Evolutionary conservation across 2,888 invertebrate genomes (phyloP).

Genomic region (Lymantria dispar): DNA sequence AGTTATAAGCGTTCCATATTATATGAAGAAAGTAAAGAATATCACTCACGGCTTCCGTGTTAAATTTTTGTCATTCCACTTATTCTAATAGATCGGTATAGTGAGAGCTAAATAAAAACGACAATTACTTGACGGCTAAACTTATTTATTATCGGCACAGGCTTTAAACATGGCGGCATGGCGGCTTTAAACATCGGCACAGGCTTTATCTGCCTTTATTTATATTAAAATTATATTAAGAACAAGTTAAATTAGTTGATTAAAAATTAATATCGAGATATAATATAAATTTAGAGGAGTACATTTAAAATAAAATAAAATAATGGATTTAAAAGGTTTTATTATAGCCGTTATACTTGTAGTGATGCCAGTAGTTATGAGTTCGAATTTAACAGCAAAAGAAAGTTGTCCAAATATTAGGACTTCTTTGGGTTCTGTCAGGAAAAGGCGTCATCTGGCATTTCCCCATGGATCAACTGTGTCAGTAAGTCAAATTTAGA

Average conservation of each 20-base stretch:
- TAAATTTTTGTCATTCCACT: background rate
- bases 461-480: constrained; percentile 43
- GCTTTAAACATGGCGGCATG: background rate
- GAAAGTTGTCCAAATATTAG: constrained; percentile 43
- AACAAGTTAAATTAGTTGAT: background rate
- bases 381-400: constrained; percentile 8
- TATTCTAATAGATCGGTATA: background rate
- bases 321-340: constrained; percentile 5
- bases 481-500: constrained; percentile 32
- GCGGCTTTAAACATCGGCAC: too few species aligned
- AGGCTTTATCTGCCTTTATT: background rate
- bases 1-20: constrained; percentile 1
- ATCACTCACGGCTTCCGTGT: background rate
- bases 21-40: constrained; percentile 1
- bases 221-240: background rate
- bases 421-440: constrained; percentile 31
- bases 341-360: constrained; percentile 6
- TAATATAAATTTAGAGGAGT: background rate
- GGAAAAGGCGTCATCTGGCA: constrained; percentile 45
- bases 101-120: background rate
- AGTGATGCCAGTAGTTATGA: constrained; percentile 7
- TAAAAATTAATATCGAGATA: too few species aligned
- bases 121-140: background rate
- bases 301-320: background rate
- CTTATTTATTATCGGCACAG: background rate